Evolutionary conservation across 2,113 vertebrate genomes (phyloP).

Genomic region (Rousettus leschenaultii): DNA sequence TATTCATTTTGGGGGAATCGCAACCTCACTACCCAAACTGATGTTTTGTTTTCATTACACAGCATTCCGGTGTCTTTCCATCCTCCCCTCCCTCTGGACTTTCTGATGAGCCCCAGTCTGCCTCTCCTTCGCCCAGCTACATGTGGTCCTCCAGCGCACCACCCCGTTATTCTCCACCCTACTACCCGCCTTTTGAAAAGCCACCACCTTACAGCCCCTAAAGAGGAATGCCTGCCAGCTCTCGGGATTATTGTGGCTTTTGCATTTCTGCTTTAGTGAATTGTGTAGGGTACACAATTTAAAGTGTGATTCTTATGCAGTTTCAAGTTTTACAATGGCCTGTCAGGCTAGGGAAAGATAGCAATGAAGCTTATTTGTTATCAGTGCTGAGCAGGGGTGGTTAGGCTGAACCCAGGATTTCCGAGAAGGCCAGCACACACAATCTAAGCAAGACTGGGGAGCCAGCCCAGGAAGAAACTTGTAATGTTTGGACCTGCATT

Average conservation of each 20-base stretch:
- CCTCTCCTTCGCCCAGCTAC: slow-evolving; percentile 94
- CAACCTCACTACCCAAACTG: background rate
- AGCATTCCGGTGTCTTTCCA: slow-evolving; percentile 91
- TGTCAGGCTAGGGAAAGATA: slow-evolving; percentile 56
- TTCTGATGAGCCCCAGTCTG: slow-evolving; percentile 88
- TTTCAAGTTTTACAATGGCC: slow-evolving; percentile 41
- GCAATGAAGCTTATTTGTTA: slow-evolving; percentile 17
- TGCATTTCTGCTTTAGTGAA: slow-evolving; percentile 80
- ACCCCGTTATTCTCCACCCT: slow-evolving; percentile 94
- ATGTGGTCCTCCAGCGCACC: slow-evolving; percentile 94
- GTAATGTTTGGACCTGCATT: slow-evolving; percentile 1
- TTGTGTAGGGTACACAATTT: slow-evolving; percentile 57
- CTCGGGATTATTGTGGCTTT: slow-evolving; percentile 78
- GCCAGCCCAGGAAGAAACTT: background rate
- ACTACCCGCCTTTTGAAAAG: slow-evolving; percentile 96
- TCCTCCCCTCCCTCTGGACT: slow-evolving; percentile 90
- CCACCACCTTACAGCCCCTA: slow-evolving; percentile 97
- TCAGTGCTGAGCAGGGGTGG: slow-evolving; percentile 8
- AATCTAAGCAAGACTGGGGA: slow-evolving; percentile 24
- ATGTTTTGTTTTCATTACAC: slow-evolving; percentile 66
- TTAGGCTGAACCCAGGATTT: slow-evolving; percentile 17
- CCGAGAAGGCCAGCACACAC: background rate
- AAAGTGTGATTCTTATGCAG: slow-evolving; percentile 51
- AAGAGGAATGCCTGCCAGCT: slow-evolving; percentile 48
- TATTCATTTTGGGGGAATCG: background rate